These are phyloP conservation scores for Bombyx mandarina DNA, from an alignment of 1,140 invertebrate species.

Conservation along the genomic window DNA sequence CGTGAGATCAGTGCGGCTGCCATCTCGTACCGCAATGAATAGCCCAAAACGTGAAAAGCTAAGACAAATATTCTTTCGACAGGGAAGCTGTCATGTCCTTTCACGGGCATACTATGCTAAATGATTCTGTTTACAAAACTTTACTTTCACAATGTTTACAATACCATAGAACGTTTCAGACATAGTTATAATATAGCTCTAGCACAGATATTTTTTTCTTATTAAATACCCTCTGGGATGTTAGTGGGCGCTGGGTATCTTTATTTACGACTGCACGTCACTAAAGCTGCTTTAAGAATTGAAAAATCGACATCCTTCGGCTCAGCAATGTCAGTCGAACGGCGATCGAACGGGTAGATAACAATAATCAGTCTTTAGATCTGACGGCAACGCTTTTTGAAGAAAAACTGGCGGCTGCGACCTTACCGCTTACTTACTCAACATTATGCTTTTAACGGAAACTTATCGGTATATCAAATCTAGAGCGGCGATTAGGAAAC, in stretches of 20 bases:
- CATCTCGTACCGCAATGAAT: constrained; percentile 29
- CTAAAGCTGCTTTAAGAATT: constrained; percentile 30
- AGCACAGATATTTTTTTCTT: too few relatives aligned
- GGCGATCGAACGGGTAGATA: constrained; percentile 47
- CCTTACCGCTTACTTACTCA: constrained; percentile 37
- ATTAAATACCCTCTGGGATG: too few relatives aligned
- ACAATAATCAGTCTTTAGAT: constrained; percentile 38
- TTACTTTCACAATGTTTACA: too few relatives aligned
- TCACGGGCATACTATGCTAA: constrained; percentile 32
- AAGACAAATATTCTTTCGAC: constrained; percentile 30
- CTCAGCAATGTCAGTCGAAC: constrained; percentile 38
- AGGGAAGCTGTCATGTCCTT: constrained; percentile 13
- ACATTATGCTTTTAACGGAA: constrained; percentile 55
- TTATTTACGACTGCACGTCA: constrained; percentile 34
- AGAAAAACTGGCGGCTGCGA: constrained; percentile 36
- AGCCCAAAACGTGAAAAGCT: constrained; percentile 39
- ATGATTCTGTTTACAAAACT: not conserved
- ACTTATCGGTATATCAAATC: constrained; percentile 61
- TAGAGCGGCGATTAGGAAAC: constrained; percentile 58
- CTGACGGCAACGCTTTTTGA: constrained; percentile 40
- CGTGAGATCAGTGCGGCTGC: constrained; percentile 45
- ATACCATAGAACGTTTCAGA: not conserved
- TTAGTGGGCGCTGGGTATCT: constrained; percentile 14
- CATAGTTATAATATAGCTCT: not conserved
- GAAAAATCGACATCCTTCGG: constrained; percentile 41